Evolutionary conservation across 37 sponge, comb jelly and placozoan species (phyloP), one percentile per base, ranked within the genome.

Genomic region (Dysidea cf. avara): DNA sequence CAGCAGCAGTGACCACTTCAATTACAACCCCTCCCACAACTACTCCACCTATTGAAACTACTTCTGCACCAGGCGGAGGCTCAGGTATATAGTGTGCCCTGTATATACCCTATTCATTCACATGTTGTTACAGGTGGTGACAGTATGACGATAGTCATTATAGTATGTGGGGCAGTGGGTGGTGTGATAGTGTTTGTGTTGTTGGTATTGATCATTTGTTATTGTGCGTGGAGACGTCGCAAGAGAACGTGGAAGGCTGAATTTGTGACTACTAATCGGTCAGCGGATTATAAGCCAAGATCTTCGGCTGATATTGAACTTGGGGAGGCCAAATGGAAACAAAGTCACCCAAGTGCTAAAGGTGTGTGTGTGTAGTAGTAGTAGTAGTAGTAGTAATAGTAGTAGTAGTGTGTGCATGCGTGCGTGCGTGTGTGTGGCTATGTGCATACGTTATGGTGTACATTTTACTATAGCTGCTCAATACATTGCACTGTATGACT

Each of bases 401-500:
- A n/a, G n/a, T n/a, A n/a, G n/a, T n/a, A n/a, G n/a, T n/a, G n/a
- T n/a, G n/a, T n/a, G n/a, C n/a, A n/a, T n/a, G n/a, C n/a, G n/a
- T n/a, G n/a, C n/a, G n/a, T n/a, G n/a, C n/a, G n/a, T n/a, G n/a
- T n/a, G n/a, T n/a, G n/a, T n/a, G n/a, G n/a, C n/a, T n/a, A n/a
- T n/a, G n/a, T n/a, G n/a, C n/a, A n/a, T n/a, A n/a, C n/a, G n/a
- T n/a, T n/a, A n/a, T n/a, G n/a, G n/a, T n/a, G n/a, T n/a, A n/a
- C n/a, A n/a, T n/a, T n/a, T n/a, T n/a, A n/a, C 36, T 53, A 11
- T 54, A 88, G 88, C 48, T 46, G 66, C 61, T 34, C 52, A 69
- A 3, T 89, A 89, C 72, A 34, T 72, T 51, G 85, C 66, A 0
- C 63, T 84, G 36, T 48, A 71, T 39, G 32, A 69, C 77, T 83